phyloP scores from a whole-genome alignment of 2,888 invertebrate genomes.

The Drosophila peninsularis region DNA sequence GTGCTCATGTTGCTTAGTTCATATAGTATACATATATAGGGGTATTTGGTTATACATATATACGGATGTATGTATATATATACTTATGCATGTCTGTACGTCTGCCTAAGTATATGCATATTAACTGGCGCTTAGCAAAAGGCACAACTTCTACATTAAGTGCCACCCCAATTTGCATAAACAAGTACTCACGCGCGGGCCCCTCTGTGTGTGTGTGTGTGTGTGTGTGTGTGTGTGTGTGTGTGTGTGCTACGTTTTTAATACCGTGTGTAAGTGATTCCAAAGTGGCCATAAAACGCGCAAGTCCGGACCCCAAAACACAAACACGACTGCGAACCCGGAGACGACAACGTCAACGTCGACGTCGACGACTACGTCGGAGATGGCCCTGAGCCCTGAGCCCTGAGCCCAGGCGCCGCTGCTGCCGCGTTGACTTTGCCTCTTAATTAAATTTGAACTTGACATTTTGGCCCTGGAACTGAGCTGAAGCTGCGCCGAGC shows the following conservation, averaged over 20 bases:
- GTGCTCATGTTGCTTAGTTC: not conserved
- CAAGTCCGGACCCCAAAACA: slow-evolving; percentile 19
- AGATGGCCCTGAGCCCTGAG: slow-evolving; percentile 9
- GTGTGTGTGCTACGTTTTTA: slow-evolving; percentile 45
- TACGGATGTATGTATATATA: not conserved
- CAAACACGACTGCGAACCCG: slow-evolving; percentile 2
- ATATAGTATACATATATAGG: not conserved
- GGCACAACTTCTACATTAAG: not conserved
- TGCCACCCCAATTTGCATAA: slow-evolving; percentile 35
- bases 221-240: slow-evolving; percentile 1
- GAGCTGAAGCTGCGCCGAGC: slow-evolving; percentile 19
- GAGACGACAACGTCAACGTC: not conserved
- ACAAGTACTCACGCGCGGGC: not conserved
- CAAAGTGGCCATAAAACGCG: slow-evolving; percentile 65
- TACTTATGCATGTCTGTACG: not conserved
- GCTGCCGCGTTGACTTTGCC: slow-evolving; percentile 15
- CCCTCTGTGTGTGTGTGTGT: not conserved
- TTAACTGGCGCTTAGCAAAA: slow-evolving; percentile 4
- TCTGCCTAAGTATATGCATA: slow-evolving; percentile 8
- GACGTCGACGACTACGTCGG: not conserved
- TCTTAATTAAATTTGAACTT: slow-evolving; percentile 77
- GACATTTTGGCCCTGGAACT: slow-evolving; percentile 62
- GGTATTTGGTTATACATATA: not conserved
- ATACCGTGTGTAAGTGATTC: slow-evolving; percentile 61
- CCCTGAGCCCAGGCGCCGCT: slow-evolving; percentile 23